Evolutionary conservation across 2,888 invertebrate species (phyloP).

Genomic region (Leucoma salicis): DNA sequence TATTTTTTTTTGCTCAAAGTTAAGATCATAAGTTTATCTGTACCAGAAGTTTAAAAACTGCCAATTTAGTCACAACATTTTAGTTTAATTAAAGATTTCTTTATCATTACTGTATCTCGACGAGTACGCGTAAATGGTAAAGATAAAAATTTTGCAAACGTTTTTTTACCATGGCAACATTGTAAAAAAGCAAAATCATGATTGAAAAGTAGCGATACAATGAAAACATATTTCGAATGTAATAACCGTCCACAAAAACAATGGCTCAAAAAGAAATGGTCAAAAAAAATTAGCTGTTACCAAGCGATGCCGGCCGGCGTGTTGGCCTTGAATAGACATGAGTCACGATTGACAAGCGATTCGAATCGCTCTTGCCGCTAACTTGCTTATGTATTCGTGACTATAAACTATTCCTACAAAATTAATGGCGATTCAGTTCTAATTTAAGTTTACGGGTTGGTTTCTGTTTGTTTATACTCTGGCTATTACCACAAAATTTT

Average conservation of each 20-base stretch:
- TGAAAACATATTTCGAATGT: constrained; percentile 38
- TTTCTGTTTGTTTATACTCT: constrained; percentile 29
- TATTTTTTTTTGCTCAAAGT: constrained; percentile 3
- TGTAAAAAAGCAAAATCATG: constrained; percentile 7
- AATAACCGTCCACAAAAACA: constrained; percentile 53
- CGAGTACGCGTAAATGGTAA: too few species aligned
- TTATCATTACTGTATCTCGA: too few species aligned
- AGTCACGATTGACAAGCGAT: constrained; percentile 51
- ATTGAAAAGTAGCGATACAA: constrained; percentile 10
- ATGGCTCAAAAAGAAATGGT: constrained; percentile 52
- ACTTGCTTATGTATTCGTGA: constrained; percentile 40
- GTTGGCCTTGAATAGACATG: constrained; percentile 63
- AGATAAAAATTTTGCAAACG: constrained; percentile 3
- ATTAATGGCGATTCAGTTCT: constrained; percentile 37
- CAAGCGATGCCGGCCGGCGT: constrained; percentile 69
- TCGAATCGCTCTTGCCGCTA: constrained; percentile 41
- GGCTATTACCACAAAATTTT: too few species aligned
- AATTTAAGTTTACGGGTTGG: constrained; percentile 44
- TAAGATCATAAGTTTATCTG: constrained; percentile 3
- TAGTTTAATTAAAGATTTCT: constrained; percentile 24
- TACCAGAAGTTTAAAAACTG: constrained; percentile 29
- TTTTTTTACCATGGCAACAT: constrained; percentile 5
- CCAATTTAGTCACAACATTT: constrained; percentile 3
- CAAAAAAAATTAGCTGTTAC: constrained; percentile 51
- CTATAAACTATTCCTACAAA: constrained; percentile 35